Base-by-base conservation (phyloP, 2,797 vertebrate species). In the Mus minutoides region DNA sequence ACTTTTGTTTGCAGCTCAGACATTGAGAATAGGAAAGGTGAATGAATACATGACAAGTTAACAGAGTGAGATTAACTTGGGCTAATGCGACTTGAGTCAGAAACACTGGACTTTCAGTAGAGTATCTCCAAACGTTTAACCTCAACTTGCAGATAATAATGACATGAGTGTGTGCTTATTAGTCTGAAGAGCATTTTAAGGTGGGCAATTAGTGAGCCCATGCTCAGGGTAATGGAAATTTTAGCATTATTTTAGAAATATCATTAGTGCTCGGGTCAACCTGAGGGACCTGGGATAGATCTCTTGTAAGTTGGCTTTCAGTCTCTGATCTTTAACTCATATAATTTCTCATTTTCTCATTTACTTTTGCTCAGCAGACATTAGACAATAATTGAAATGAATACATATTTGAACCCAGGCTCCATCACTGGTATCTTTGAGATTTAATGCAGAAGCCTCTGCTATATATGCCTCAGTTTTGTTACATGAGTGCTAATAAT, bases 191-290 rank as follows among this genome's bases (percentile, higher is more conserved):
- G 75, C n/a, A 84, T 5, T 78, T 94, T 60, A 84, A 92, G 16
- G 92, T 84, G 56, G 6, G n/a, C 56, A 95, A 37, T 71, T 84
- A 85, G 54, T 69, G 19, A 54, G 91, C 93, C 5, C 37, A 95
- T 90, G 88, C 91, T 94, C 88, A 83, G 11, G 62, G 46, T 82
- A 88, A 91, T 90, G 49, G 76, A 95, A 88, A 92, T 75, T 10
- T 58, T 76, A 95, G 67, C 58, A 71, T 94, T 84, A 92, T 2
- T 94, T 86, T 88, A 56, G 60, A 93, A 86, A 62, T 29, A 94
- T 91, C 16, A 78, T 92, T 96, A 94, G 77, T 92, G 82, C 71
- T 73, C 80, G 79, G n/a, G 29, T 69, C 86, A 85, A 73, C 2
- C 21, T 37, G 10, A 21, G 8, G 43, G 56, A 84, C 40, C 49